These are phyloP conservation scores for Salmo trutta DNA, from an alignment of 2,797 vertebrate species.

Conservation along the genomic window DNA sequence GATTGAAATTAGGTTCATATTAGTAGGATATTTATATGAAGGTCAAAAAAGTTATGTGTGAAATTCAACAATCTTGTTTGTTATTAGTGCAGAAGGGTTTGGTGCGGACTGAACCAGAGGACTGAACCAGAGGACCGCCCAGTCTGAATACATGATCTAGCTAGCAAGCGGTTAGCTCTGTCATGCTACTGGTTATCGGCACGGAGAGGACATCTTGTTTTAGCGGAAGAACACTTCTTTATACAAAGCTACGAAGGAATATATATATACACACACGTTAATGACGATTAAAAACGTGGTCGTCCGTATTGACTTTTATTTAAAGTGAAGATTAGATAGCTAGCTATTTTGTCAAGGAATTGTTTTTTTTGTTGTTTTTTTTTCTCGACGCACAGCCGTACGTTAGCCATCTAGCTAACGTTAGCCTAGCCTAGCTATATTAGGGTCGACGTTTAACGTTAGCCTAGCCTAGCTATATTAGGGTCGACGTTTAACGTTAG, in stretches of 20 bases:
- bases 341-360: not conserved
- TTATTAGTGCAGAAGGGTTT: not conserved
- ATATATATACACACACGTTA: not conserved
- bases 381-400: not conserved
- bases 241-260: slow-evolving; percentile 43
- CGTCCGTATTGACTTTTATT: not conserved
- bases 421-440: not conserved
- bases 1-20: not conserved
- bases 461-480: too few species aligned
- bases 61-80: too few species aligned
- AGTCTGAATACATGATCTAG: not conserved
- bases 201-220: slow-evolving; percentile 9
- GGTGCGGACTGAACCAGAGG: not conserved
- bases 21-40: not conserved
- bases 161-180: not conserved
- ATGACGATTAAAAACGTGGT: slow-evolving; percentile 10
- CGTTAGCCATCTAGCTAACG: slow-evolving; percentile 18
- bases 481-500: not conserved
- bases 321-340: not conserved
- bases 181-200: not conserved
- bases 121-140: not conserved
- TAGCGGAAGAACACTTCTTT: not conserved
- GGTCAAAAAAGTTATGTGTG: not conserved
- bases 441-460: not conserved
- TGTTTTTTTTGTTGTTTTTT: too few species aligned